These are phyloP conservation scores for Leptopilina boulardi DNA, from an alignment of 1,140 invertebrate species.

Conservation along the genomic window DNA sequence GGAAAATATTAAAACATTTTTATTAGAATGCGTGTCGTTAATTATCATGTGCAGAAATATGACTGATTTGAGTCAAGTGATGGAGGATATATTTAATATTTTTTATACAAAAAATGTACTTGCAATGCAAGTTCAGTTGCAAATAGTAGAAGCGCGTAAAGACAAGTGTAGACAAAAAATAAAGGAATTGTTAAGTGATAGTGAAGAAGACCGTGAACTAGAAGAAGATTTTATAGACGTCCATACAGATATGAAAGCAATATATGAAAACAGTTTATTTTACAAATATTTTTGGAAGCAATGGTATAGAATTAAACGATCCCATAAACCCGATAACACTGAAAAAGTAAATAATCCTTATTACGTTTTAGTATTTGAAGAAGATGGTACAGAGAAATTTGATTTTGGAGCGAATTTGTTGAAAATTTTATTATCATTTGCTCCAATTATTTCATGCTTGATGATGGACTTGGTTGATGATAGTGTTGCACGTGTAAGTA, in stretches of 20 bases:
- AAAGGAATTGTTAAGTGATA: background rate
- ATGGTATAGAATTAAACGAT: background rate
- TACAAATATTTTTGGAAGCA: slow-evolving; percentile 10
- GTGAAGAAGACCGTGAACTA: background rate
- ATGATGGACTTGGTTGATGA: background rate
- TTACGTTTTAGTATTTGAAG: background rate
- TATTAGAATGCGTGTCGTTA: too few species aligned
- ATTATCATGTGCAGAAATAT: too few species aligned
- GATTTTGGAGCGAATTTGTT: background rate
- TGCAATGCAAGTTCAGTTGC: background rate
- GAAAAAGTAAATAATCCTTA: background rate
- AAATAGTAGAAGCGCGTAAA: background rate
- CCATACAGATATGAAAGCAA: too few species aligned
- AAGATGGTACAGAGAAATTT: background rate
- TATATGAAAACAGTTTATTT: background rate
- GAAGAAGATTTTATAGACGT: background rate
- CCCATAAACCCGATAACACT: background rate
- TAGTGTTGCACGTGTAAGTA: background rate
- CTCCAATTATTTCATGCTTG: background rate
- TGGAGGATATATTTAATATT: too few species aligned
- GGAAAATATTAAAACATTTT: too few species aligned
- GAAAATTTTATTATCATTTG: background rate
- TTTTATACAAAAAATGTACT: background rate
- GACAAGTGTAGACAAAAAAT: background rate
- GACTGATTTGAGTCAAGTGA: too few species aligned